Base-by-base conservation (phyloP, 2,113 vertebrate genomes). In the Brachyhypopomus occidentalis region DNA sequence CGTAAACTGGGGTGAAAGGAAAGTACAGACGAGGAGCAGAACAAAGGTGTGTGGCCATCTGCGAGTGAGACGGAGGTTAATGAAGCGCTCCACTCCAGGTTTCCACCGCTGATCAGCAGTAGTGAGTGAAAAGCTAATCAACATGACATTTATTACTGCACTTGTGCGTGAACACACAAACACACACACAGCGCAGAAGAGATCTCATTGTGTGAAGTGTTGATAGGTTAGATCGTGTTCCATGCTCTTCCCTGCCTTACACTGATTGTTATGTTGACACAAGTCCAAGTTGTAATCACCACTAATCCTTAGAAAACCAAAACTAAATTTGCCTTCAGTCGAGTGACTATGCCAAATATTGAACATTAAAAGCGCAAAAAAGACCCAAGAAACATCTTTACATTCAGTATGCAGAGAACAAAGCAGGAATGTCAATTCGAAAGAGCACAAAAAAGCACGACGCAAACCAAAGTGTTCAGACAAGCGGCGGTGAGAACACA, bases 91-190 rank as follows among this genome's bases (percentile, higher is more conserved):
- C 25, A 36, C 66, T 80, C 80, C 64, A 45, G 34, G 75, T 20
- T 9, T 45, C 30, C 14, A 45, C 30, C 48, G 17, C 63, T 56
- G 34, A 78, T 69, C 76, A 62, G 55, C 27, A 20, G 30, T 14
- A 58, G 75, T 77, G 63, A 19, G 59, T 64, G 38, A 30, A 79
- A 48, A 60, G 41, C 62, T 38, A 62, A 82, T 14, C 67, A 82
- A 41, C 75, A 20, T 23, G 75, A 23, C 75, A n/a, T 34, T 36
- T 67, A 34, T 19, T 6, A 6, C 30, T 5, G 62, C 75, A 77
- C 45, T 7, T 27, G 27, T n/a, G 48, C 69, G 34, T 58, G 6
- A 23, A 12, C 66, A 62, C 45, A 36, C n/a, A 6, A 1, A 30
- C 30, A 30, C 30, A 30, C 30, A 30, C 30, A 30, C 30, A 17